Conservation (phyloP, 2,113 vertebrate species). For the Tachysurus vachellii region DNA sequence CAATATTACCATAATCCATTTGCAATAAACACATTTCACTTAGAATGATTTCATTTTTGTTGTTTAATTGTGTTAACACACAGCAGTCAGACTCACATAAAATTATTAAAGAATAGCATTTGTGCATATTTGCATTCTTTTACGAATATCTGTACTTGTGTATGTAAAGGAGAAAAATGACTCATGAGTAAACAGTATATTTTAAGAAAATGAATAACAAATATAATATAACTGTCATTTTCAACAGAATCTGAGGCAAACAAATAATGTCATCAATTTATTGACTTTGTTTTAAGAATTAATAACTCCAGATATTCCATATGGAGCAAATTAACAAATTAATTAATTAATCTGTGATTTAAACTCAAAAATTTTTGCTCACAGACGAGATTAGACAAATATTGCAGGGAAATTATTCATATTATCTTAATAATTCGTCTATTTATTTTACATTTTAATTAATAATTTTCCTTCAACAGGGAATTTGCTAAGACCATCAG, state of each 20-base stretch:
- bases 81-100: neutral
- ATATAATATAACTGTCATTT: neutral
- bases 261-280: neutral
- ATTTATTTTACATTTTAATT: neutral
- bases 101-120: neutral
- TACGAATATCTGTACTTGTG: neutral
- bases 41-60: too few species aligned
- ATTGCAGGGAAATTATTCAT: too few species aligned
- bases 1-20: neutral
- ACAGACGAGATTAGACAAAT: too few species aligned
- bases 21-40: neutral
- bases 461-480: conserved; percentile 62
- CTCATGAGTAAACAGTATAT: neutral
- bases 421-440: neutral
- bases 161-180: neutral
- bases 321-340: neutral
- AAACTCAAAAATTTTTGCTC: neutral
- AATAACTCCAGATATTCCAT: neutral
- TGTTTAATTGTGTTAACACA: neutral
- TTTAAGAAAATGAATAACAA: neutral
- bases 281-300: neutral
- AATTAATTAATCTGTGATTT: neutral
- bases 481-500: conserved; percentile 97
- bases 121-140: neutral
- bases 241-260: neutral